Evolutionary conservation across 1,140 invertebrate species (phyloP).

Genomic region (Drosophila ficusphila): DNA sequence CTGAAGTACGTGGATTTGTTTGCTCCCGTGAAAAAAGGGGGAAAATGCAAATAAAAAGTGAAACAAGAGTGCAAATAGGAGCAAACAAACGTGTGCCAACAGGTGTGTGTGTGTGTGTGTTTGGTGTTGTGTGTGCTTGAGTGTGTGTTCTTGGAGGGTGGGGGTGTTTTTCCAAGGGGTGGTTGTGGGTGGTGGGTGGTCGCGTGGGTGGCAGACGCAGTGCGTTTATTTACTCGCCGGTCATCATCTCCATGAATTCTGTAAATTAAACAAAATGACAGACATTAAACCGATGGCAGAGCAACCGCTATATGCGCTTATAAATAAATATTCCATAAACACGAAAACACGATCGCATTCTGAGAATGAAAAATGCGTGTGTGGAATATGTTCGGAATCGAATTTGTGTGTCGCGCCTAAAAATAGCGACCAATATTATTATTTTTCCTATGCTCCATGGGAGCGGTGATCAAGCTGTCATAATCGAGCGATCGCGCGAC

Average conservation of each 20-base stretch:
- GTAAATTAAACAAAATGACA: constrained; percentile 68
- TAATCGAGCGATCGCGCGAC: constrained; percentile 56
- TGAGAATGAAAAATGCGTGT: constrained; percentile 21
- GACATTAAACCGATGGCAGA: constrained; percentile 51
- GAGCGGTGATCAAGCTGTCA: constrained; percentile 66
- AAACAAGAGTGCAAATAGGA: constrained; percentile 76
- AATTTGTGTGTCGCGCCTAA: constrained; percentile 51
- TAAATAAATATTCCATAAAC: constrained; percentile 57
- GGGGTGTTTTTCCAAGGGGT: constrained; percentile 6
- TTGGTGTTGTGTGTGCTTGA: constrained; percentile 15
- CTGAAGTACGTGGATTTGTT: constrained; percentile 76
- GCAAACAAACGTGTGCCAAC: constrained; percentile 67
- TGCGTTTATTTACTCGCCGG: constrained; percentile 79
- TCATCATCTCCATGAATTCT: constrained; percentile 84
- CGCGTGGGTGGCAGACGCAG: constrained; percentile 41
- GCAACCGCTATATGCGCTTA: constrained; percentile 60
- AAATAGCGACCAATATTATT: constrained; percentile 70
- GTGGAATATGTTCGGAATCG: constrained; percentile 35
- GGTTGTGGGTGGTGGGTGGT: constrained; percentile 6
- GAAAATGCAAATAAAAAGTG: constrained; percentile 53
- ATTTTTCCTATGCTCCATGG: constrained; percentile 78
- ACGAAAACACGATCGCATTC: constrained; percentile 25
- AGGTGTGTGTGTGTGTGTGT: constrained; percentile 45
- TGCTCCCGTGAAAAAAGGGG: constrained; percentile 24
- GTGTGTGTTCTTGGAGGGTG: constrained; percentile 17